Evolutionary conservation across 1,140 invertebrate species (phyloP).

Genomic region (Lycorma delicatula): DNA sequence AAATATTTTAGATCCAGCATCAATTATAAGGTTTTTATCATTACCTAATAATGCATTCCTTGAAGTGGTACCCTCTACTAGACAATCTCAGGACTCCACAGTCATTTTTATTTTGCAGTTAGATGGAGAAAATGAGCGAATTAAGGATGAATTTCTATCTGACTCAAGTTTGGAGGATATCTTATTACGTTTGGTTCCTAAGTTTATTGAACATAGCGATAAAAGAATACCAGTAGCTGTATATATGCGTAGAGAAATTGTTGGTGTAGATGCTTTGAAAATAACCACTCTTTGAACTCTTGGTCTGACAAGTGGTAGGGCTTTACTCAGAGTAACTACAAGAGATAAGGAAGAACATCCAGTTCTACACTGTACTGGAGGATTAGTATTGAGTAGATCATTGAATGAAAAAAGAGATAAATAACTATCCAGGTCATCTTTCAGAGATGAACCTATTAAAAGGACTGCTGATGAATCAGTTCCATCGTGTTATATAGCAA

Average conservation of each 20-base stretch:
- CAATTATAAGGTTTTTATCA: background rate
- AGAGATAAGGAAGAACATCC: background rate
- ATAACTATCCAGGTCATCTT: too few species aligned
- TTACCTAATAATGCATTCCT: constrained; percentile 1
- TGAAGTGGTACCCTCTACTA: background rate
- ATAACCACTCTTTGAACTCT: background rate
- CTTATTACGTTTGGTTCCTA: too few species aligned
- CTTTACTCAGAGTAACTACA: background rate
- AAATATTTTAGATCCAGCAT: background rate
- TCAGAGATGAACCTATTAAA: too few species aligned
- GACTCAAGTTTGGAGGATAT: too few species aligned
- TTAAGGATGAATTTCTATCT: too few species aligned
- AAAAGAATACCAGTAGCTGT: background rate
- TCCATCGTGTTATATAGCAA: too few species aligned
- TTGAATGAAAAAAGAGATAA: too few species aligned
- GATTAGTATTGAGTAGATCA: too few species aligned
- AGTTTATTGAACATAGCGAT: too few species aligned
- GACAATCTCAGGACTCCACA: background rate
- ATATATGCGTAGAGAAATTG: background rate
- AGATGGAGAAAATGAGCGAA: background rate
- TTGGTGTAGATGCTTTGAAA: background rate
- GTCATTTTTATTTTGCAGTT: background rate
- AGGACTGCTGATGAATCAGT: too few species aligned
- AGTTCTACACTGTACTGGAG: background rate
- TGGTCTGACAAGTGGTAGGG: background rate